Percentiles rank a stretch among this genome's conserved stretches.
These are phyloP conservation scores for Uropsilus gracilis DNA, from an alignment of 2,113 vertebrate genomes.

Conservation along the genomic window DNA sequence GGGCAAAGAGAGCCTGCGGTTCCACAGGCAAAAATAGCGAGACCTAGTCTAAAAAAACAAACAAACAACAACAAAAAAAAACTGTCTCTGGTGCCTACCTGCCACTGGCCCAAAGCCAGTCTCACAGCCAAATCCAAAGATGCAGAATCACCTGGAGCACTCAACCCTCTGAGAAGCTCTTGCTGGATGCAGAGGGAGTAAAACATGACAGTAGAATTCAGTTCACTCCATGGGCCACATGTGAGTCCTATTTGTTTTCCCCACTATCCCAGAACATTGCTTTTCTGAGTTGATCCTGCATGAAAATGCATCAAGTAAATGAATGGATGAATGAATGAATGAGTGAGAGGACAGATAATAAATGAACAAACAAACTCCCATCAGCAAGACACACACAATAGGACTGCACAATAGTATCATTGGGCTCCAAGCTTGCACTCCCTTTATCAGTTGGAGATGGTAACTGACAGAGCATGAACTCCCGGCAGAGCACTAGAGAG, in stretches of 20 bases:
- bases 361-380: not conserved
- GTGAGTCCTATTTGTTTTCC: not conserved
- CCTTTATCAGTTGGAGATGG: not conserved
- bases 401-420: not conserved
- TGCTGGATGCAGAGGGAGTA: not conserved
- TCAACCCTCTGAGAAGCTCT: not conserved
- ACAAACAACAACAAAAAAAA: too few species aligned
- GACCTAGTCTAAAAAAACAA: too few species aligned
- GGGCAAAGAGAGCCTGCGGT: too few species aligned
- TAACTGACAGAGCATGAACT: not conserved
- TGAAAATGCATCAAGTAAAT: not conserved
- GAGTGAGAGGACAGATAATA: too few species aligned
- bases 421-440: not conserved
- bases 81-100: not conserved
- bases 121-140: not conserved
- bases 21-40: too few species aligned
- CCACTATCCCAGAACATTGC: not conserved
- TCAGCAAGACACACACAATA: not conserved
- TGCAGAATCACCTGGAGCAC: not conserved
- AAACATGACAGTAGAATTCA: not conserved
- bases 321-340: too few species aligned
- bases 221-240: rapidly evolving
- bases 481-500: not conserved
- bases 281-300: not conserved
- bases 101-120: not conserved